Conservation (phyloP, 2,888 invertebrate species). For the Cataglyphis albicans region DNA sequence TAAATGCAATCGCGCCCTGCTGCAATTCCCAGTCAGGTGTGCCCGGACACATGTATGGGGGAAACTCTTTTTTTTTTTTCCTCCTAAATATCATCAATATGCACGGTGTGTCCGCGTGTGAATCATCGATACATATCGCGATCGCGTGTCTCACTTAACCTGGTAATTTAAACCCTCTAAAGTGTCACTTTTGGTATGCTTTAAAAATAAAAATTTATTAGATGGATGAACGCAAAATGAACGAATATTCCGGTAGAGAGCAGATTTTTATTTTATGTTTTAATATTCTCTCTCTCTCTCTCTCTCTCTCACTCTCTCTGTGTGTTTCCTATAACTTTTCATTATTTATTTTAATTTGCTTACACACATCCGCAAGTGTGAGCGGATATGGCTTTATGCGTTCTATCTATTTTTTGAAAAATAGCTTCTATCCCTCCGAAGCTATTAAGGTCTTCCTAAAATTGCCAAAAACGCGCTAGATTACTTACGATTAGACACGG, state of each 20-base stretch:
- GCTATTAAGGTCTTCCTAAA: slow-evolving; percentile 50
- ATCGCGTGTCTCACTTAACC: slow-evolving; percentile 14
- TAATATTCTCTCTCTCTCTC: background rate
- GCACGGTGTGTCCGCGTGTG: background rate
- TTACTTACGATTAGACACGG: slow-evolving; percentile 68
- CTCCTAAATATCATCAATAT: slow-evolving; percentile 15
- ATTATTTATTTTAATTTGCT: background rate
- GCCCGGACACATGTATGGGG: background rate
- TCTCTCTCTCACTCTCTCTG: too few relatives aligned
- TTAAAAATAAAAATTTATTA: background rate
- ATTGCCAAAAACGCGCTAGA: slow-evolving; percentile 61
- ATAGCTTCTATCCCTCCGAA: slow-evolving; percentile 1
- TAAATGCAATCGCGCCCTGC: slow-evolving; percentile 55
- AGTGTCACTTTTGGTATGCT: background rate
- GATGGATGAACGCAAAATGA: background rate
- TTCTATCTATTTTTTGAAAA: slow-evolving; percentile 54
- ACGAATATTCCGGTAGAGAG: background rate
- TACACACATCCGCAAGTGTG: background rate
- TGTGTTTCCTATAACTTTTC: background rate
- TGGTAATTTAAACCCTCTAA: slow-evolving; percentile 12
- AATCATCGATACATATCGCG: slow-evolving; percentile 39
- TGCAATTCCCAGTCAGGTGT: slow-evolving; percentile 43
- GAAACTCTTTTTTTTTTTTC: background rate
- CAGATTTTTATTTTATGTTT: background rate
- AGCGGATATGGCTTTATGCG: slow-evolving; percentile 1